Evolutionary conservation across 2,888 invertebrate genomes (phyloP).

Genomic region (Polymixis flavicincta): DNA sequence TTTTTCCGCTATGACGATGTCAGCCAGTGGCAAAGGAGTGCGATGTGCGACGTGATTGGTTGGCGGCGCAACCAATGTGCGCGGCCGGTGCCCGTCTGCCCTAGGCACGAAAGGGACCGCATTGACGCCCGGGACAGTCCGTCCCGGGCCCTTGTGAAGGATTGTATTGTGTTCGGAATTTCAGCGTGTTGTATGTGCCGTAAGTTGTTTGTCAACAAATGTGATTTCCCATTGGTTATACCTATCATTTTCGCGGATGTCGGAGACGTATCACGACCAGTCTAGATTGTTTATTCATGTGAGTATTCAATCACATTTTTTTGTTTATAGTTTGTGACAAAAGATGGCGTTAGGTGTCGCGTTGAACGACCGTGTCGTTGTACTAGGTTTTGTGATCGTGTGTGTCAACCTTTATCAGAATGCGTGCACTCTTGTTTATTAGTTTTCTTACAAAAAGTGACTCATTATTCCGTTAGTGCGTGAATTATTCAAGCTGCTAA

Average conservation of each 20-base stretch:
- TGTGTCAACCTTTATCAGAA: conserved; percentile 75
- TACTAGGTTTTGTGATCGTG: conserved; percentile 78
- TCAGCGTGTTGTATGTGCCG: conserved; percentile 73
- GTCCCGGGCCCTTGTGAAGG: conserved; percentile 85
- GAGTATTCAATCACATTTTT: conserved; percentile 77
- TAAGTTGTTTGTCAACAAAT: conserved; percentile 80
- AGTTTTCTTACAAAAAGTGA: conserved; percentile 61
- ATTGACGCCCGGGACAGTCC: conserved; percentile 77
- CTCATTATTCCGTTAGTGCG: conserved; percentile 26
- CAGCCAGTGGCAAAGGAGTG: conserved; percentile 79
- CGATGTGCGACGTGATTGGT: conserved; percentile 78
- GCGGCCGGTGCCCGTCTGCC: conserved; percentile 75
- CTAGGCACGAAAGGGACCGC: conserved; percentile 85
- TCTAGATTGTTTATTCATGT: conserved; percentile 79
- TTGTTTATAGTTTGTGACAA: conserved; percentile 72
- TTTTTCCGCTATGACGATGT: conserved; percentile 76
- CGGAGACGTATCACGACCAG: conserved; percentile 72
- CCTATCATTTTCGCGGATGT: conserved; percentile 70
- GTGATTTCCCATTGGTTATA: conserved; percentile 77
- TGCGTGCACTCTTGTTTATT: conserved; percentile 71
- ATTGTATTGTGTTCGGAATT: conserved; percentile 74
- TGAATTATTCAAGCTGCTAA: conserved; percentile 22
- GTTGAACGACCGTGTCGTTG: conserved; percentile 81
- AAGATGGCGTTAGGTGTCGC: conserved; percentile 85
- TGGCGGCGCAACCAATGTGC: conserved; percentile 79